Evolutionary conservation across 2,888 invertebrate species (phyloP).

Genomic region (Clivina fossor): DNA sequence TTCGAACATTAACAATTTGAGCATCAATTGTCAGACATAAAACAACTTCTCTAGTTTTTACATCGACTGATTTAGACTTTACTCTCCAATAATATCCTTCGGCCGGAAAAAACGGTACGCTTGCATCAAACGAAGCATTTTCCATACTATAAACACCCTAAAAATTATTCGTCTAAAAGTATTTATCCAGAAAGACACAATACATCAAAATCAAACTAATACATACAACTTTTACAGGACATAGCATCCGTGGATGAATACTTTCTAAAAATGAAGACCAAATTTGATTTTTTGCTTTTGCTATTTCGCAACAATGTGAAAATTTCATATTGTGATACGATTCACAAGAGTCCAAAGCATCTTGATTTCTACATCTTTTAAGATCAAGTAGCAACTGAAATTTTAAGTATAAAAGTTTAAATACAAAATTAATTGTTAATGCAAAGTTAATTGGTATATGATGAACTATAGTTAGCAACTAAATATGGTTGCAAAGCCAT

Average conservation of each 20-base stretch:
- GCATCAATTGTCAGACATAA: constrained; percentile 8
- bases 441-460: too few relatives aligned
- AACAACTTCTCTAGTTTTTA: constrained; percentile 7
- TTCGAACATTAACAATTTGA: neutral
- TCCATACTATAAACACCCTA: constrained; percentile 9
- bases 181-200: too few relatives aligned
- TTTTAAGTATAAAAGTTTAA: too few relatives aligned
- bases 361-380: constrained; percentile 11
- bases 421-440: too few relatives aligned
- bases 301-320: constrained; percentile 5
- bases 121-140: constrained; percentile 2
- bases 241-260: constrained; percentile 4
- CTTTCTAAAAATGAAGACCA: constrained; percentile 18
- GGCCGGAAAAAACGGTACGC: neutral
- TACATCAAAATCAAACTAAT: too few relatives aligned
- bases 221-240: constrained; percentile 16
- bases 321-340: constrained; percentile 6
- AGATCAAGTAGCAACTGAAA: too few relatives aligned
- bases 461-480: too few relatives aligned
- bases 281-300: neutral
- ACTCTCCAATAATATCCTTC: constrained; percentile 10
- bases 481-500: too few relatives aligned
- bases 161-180: too few relatives aligned
- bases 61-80: neutral
- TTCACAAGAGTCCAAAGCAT: constrained; percentile 12